phyloP scores from a whole-genome alignment of 2,888 invertebrate genomes.

The Eristalinus aeneus region DNA sequence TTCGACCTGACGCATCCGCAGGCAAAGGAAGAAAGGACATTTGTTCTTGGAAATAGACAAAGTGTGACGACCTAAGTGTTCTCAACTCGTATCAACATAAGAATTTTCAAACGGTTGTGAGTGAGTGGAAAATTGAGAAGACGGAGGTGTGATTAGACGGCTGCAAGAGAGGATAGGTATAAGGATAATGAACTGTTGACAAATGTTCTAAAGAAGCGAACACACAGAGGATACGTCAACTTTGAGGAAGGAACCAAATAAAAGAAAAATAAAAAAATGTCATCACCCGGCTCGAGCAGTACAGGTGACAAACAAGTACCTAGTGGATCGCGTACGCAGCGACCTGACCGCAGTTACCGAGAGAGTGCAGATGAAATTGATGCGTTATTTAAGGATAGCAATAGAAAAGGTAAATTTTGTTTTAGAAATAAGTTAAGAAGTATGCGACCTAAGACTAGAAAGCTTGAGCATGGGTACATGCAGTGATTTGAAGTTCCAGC shows the following conservation, averaged over 20 bases:
- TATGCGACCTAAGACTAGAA: not conserved
- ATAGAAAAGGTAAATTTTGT: slow-evolving; percentile 38
- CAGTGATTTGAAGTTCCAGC: not conserved
- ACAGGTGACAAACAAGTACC: slow-evolving; percentile 63
- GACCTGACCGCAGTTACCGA: slow-evolving; percentile 41
- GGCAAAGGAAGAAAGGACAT: slow-evolving; percentile 28
- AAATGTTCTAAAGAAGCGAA: slow-evolving; percentile 35
- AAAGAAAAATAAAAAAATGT: slow-evolving; percentile 41
- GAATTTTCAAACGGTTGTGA: slow-evolving; percentile 1
- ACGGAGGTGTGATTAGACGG: slow-evolving; percentile 1
- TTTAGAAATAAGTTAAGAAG: not conserved
- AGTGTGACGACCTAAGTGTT: slow-evolving; percentile 20
- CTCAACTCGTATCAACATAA: not conserved
- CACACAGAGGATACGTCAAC: not conserved
- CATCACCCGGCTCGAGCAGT: slow-evolving; percentile 58
- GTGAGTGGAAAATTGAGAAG: not conserved
- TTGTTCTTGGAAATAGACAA: slow-evolving; percentile 16
- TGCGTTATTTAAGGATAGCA: slow-evolving; percentile 58
- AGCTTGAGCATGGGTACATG: not conserved
- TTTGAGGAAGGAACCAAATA: slow-evolving; percentile 19
- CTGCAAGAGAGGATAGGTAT: slow-evolving; percentile 18
- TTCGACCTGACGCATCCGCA: slow-evolving; percentile 7
- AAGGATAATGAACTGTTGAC: slow-evolving; percentile 56
- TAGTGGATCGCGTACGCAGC: slow-evolving; percentile 48
- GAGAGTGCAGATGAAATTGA: slow-evolving; percentile 57